A percentile compares a stretch with the other conserved stretches of the same genome.
Evolutionary conservation across 2,113 vertebrate species (phyloP).

Genomic region (Cynocephalus volans): DNA sequence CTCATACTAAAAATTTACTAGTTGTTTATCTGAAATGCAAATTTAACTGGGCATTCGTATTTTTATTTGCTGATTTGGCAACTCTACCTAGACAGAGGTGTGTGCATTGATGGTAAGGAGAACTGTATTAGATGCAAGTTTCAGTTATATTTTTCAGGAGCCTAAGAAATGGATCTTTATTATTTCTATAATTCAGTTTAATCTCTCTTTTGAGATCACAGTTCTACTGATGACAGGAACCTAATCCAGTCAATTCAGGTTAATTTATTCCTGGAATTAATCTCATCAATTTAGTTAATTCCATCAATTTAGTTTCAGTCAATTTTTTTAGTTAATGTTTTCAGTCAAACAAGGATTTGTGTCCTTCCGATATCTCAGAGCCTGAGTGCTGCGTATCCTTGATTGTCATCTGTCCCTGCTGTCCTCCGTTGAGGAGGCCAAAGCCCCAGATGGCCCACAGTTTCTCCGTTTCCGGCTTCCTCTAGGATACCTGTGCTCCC

Average conservation of each 20-base stretch:
- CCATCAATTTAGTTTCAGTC: not conserved
- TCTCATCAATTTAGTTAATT: not conserved
- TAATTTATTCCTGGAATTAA: not conserved
- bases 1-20: not conserved
- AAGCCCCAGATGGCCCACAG: not conserved
- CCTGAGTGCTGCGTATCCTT: not conserved
- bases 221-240: not conserved
- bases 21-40: not conserved
- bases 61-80: conserved; percentile 12
- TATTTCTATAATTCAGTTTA: not conserved
- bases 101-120: not conserved
- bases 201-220: not conserved
- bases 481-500: not conserved
- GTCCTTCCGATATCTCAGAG: not conserved
- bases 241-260: not conserved
- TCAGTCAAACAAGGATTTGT: not conserved
- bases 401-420: not conserved
- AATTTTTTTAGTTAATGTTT: not conserved
- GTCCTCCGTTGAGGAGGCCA: not conserved
- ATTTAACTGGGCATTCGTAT: not conserved
- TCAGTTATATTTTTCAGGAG: not conserved
- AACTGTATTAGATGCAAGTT: not conserved
- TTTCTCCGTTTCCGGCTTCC: not conserved
- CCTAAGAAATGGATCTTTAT: not conserved
- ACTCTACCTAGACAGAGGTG: not conserved